These are phyloP conservation scores for Dipus sagitta DNA, from an alignment of 2,797 vertebrate species.

Conservation along the genomic window DNA sequence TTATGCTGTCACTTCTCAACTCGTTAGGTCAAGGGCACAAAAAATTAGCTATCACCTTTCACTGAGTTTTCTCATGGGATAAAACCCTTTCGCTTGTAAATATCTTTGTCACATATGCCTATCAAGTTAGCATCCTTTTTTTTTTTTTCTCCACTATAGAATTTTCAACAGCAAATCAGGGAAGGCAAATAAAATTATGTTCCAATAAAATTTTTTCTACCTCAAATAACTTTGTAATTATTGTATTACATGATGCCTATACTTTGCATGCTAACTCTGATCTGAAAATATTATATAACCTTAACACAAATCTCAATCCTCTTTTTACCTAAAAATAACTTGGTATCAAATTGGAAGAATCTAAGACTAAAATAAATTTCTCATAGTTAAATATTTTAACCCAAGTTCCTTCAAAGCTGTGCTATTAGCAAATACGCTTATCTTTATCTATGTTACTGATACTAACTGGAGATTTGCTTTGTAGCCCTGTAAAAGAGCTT, in stretches of 20 bases:
- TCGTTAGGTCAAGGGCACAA: constrained; percentile 70
- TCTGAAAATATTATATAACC: neutral
- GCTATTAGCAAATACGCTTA: neutral
- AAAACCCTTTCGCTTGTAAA: neutral
- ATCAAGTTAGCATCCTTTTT: neutral
- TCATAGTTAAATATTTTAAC: neutral
- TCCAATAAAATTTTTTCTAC: constrained; percentile 39
- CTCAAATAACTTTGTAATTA: neutral
- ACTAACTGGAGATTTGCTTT: neutral
- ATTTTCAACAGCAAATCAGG: constrained; percentile 42
- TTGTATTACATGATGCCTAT: neutral
- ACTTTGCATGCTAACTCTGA: constrained; percentile 5
- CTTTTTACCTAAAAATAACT: neutral
- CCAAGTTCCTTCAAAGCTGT: neutral
- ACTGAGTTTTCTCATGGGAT: constrained; percentile 23
- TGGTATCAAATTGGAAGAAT: neutral
- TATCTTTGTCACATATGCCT: neutral
- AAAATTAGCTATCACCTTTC: constrained; percentile 60
- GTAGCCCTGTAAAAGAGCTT: neutral
- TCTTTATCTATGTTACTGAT: neutral
- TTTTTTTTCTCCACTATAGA: neutral
- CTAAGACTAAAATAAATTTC: neutral
- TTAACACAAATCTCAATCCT: neutral
- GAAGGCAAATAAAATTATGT: constrained; percentile 29
- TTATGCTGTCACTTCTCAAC: constrained; percentile 57